These are phyloP conservation scores for Bedellia somnulentella DNA, from an alignment of 2,888 invertebrate species.

Conservation along the genomic window DNA sequence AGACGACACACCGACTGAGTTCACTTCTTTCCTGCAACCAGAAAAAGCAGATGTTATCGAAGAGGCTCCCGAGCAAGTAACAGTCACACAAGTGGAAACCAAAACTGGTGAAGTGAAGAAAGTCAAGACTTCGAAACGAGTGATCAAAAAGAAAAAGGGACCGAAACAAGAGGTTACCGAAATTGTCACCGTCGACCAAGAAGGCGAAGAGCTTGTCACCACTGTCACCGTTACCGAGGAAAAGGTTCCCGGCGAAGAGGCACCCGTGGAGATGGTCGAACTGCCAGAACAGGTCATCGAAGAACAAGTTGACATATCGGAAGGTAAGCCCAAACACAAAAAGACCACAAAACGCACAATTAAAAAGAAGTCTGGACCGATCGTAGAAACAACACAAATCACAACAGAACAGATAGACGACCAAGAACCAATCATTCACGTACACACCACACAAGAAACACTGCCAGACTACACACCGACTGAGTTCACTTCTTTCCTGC, in stretches of 20 bases:
- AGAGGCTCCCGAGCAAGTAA: conserved; percentile 28
- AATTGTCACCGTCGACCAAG: conserved; percentile 18
- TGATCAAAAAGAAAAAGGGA: conserved; percentile 19
- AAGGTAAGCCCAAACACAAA: conserved; percentile 15
- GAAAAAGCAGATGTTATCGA: conserved; percentile 12
- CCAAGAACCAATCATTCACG: conserved; percentile 21
- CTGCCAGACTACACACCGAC: conserved; percentile 12
- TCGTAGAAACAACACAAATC: conserved; percentile 12
- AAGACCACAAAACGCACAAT: conserved; percentile 22
- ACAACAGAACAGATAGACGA: conserved; percentile 11
- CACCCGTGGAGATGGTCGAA: conserved; percentile 10
- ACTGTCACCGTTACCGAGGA: conserved; percentile 21
- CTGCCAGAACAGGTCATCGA: conserved; percentile 18
- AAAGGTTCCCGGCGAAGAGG: conserved; percentile 20
- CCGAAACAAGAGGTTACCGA: conserved; percentile 18
- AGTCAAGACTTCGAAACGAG: conserved; percentile 23
- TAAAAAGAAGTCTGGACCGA: conserved; percentile 27
- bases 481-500: conserved; percentile 7
- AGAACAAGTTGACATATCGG: not conserved
- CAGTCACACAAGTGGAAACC: conserved; percentile 22
- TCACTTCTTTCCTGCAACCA: conserved; percentile 8
- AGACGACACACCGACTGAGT: conserved; percentile 7
- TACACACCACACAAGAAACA: conserved; percentile 15
- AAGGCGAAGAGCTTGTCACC: conserved; percentile 24
- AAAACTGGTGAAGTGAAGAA: conserved; percentile 16